Conservation (phyloP, 2,797 vertebrate species). For the Australoheros facetus region DNA sequence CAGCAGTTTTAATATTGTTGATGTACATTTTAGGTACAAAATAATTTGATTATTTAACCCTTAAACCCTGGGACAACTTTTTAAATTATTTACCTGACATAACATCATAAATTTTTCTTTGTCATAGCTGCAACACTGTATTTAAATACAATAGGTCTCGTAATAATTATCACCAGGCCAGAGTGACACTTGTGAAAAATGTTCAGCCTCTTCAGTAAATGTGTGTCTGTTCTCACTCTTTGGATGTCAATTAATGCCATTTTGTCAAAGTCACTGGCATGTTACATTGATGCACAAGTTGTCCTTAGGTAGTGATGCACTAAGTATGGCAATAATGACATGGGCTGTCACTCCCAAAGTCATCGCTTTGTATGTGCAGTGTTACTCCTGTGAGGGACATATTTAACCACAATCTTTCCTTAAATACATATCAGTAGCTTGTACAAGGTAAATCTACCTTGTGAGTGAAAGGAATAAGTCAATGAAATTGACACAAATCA, state of each 20-base stretch:
- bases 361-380: neutral
- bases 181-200: neutral
- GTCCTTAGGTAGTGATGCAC: neutral
- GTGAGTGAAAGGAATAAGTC: neutral
- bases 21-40: neutral
- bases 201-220: neutral
- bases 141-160: neutral
- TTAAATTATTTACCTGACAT: too few species aligned
- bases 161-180: neutral
- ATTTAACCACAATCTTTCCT: neutral
- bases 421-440: neutral
- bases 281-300: conserved; percentile 11
- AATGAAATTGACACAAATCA: neutral
- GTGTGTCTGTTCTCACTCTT: neutral
- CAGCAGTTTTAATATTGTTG: neutral
- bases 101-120: too few species aligned
- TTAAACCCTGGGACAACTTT: neutral
- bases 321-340: neutral
- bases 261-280: neutral
- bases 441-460: neutral
- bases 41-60: too few species aligned
- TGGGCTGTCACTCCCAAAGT: neutral
- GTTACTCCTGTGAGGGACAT: neutral
- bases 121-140: neutral
- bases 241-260: neutral